Evolutionary conservation across 1,140 invertebrate species (phyloP).

Genomic region (Microvelia longipes): DNA sequence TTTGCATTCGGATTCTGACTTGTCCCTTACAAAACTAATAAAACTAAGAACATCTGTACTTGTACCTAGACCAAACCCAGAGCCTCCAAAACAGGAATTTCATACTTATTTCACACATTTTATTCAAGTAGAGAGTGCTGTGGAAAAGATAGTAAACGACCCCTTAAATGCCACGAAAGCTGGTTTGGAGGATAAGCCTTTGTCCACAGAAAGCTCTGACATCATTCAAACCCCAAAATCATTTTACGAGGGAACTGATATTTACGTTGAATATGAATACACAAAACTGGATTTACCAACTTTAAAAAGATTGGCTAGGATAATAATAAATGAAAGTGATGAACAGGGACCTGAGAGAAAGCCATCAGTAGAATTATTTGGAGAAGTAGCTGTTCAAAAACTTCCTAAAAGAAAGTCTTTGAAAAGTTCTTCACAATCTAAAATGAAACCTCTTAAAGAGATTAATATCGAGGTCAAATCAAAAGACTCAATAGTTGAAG

Average conservation of each 20-base stretch:
- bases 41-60: not conserved
- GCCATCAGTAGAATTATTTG: constrained; percentile 11
- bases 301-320: constrained; percentile 4
- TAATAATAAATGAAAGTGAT: constrained; percentile 1
- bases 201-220: not conserved
- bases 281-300: constrained; percentile 1
- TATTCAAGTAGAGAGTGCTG: not conserved
- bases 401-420: not conserved
- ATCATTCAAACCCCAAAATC: not conserved
- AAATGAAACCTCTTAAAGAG: not conserved
- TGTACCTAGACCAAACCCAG: not conserved
- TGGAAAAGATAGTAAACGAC: not conserved
- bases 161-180: not conserved
- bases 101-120: not conserved
- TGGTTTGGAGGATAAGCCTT: not conserved
- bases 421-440: not conserved
- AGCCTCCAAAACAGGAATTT: not conserved
- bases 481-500: not conserved
- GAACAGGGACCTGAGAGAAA: not conserved
- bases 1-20: not conserved
- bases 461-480: not conserved
- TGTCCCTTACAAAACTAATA: not conserved
- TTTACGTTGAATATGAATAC: constrained; percentile 1
- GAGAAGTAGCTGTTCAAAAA: not conserved
- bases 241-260: constrained; percentile 6